phyloP scores from a whole-genome alignment of 2,888 invertebrate genomes.

The Napeogenes inachia region DNA sequence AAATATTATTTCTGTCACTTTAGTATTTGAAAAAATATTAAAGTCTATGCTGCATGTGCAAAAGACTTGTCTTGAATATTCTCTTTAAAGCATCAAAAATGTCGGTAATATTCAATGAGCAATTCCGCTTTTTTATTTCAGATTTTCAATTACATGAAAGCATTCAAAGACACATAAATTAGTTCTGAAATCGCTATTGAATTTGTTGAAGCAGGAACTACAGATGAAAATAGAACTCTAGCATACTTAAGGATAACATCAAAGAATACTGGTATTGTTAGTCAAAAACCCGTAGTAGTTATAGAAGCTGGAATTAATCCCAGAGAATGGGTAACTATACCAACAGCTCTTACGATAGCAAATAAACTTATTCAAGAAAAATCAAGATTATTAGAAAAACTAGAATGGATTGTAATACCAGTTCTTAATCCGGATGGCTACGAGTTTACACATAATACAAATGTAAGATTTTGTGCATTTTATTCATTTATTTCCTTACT shows the following conservation, averaged over 20 bases:
- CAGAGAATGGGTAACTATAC: conserved; percentile 85
- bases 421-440: conserved; percentile 86
- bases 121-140: conserved; percentile 40
- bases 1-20: no score
- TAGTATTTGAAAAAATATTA: no score
- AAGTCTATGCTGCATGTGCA: no score
- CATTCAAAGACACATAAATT: conserved; percentile 37
- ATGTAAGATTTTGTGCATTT: conserved; percentile 57
- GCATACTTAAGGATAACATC: conserved; percentile 70
- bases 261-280: conserved; percentile 31
- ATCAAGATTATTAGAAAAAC: conserved; percentile 62
- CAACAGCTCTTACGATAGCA: conserved; percentile 80
- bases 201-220: conserved; percentile 46
- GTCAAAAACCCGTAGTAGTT: conserved; percentile 69
- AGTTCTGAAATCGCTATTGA: conserved; percentile 39
- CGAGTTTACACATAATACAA: conserved; percentile 75
- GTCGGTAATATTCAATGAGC: no score
- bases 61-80: neutral
- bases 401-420: conserved; percentile 84
- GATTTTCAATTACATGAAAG: conserved; percentile 49
- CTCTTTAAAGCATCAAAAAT: neutral
- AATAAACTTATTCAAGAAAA: conserved; percentile 75
- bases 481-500: no score
- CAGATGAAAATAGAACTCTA: conserved; percentile 48
- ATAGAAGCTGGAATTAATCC: conserved; percentile 80